Conservation (phyloP, 2,797 vertebrate genomes). For the Crypturellus tataupa region DNA sequence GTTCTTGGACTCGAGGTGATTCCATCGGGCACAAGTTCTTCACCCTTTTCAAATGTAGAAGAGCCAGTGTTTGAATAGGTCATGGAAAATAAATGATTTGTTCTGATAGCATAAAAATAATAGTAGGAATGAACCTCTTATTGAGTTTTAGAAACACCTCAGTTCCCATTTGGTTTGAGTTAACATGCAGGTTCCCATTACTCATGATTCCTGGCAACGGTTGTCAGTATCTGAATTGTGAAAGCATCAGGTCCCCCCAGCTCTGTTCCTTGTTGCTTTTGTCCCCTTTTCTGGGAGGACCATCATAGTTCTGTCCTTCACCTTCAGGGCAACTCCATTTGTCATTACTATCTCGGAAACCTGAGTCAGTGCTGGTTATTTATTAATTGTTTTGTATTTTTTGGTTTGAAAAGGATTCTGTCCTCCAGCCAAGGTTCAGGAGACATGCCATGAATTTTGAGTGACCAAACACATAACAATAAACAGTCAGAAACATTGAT, state of each 20-base stretch:
- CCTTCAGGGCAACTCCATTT: fast-evolving
- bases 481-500: neutral
- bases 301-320: neutral
- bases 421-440: neutral
- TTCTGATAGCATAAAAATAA: neutral
- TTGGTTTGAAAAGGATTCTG: neutral
- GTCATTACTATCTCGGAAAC: neutral
- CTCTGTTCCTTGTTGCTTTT: neutral
- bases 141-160: neutral
- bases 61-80: neutral
- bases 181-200: neutral
- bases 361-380: neutral
- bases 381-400: neutral
- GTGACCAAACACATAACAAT: neutral
- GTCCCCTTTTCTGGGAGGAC: neutral
- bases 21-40: neutral
- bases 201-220: neutral
- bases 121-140: neutral
- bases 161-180: neutral
- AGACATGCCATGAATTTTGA: neutral
- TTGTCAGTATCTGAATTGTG: neutral
- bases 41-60: neutral
- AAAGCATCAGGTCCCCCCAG: neutral
- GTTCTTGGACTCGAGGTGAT: neutral
- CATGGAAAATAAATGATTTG: neutral